phyloP scores from a whole-genome alignment of 2,797 vertebrate species.

The Scarus forsteni region DNA sequence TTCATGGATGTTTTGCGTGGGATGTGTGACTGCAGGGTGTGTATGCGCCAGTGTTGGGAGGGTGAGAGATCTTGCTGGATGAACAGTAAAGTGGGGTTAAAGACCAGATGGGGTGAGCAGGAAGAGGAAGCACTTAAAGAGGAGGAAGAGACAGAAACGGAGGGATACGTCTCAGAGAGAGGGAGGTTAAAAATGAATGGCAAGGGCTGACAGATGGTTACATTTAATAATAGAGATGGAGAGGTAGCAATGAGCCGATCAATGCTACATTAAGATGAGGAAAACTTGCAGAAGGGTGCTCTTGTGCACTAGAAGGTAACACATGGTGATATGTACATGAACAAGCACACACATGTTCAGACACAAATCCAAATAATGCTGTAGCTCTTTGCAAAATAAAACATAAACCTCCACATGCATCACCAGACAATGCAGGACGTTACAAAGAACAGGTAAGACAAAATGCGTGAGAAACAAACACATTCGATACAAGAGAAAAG shows the following conservation, averaged over 20 bases:
- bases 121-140: slow-evolving; percentile 59
- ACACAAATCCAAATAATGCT: slow-evolving; percentile 7
- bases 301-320: slow-evolving; percentile 19
- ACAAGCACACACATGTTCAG: slow-evolving; percentile 1
- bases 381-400: slow-evolving; percentile 13
- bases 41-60: slow-evolving; percentile 57
- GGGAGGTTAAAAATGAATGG: slow-evolving; percentile 7
- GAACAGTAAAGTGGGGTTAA: slow-evolving; percentile 67
- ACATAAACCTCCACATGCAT: not conserved
- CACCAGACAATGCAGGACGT: slow-evolving; percentile 15
- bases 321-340: slow-evolving; percentile 6
- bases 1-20: slow-evolving; percentile 63
- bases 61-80: slow-evolving; percentile 69
- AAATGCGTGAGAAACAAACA: slow-evolving; percentile 2
- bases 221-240: slow-evolving; percentile 60
- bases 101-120: slow-evolving; percentile 77
- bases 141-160: slow-evolving; percentile 40
- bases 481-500: slow-evolving; percentile 3
- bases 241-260: slow-evolving; percentile 55
- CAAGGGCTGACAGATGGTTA: slow-evolving; percentile 65
- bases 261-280: slow-evolving; percentile 50
- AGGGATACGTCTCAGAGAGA: slow-evolving; percentile 45
- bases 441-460: not conserved
- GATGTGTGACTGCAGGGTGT: slow-evolving; percentile 65
- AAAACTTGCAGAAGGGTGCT: slow-evolving; percentile 33